These are phyloP conservation scores for Chymomyza costata DNA, from an alignment of 1,140 invertebrate genomes.

Conservation along the genomic window DNA sequence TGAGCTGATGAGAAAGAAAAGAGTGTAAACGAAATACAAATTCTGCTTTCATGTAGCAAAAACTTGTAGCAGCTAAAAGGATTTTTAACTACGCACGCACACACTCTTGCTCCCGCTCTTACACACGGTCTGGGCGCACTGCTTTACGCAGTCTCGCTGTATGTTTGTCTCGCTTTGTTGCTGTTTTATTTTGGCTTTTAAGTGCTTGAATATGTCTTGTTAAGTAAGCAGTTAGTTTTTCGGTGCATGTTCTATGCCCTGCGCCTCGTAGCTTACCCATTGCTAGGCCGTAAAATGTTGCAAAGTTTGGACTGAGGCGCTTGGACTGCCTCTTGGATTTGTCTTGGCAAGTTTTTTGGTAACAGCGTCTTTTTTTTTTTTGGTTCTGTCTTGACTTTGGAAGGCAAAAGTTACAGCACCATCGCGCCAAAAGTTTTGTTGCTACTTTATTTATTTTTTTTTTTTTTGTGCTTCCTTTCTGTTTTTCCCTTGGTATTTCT, in stretches of 20 bases:
- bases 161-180: too few species aligned
- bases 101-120: not conserved
- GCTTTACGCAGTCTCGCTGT: too few species aligned
- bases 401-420: constrained; percentile 52
- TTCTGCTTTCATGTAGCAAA: constrained; percentile 13
- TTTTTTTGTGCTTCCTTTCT: constrained; percentile 26
- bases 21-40: constrained; percentile 1
- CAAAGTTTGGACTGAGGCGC: constrained; percentile 31
- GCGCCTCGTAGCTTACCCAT: not conserved
- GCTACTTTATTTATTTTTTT: constrained; percentile 60
- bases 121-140: too few species aligned
- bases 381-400: too few species aligned
- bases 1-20: constrained; percentile 1
- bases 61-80: constrained; percentile 25
- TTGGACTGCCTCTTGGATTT: not conserved
- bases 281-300: constrained; percentile 19
- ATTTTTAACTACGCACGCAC: not conserved
- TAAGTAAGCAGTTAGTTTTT: constrained; percentile 71
- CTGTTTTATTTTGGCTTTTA: constrained; percentile 66
- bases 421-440: constrained; percentile 50
- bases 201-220: constrained; percentile 72
- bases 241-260: constrained; percentile 39
- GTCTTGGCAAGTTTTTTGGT: constrained; percentile 31
- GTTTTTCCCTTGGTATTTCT: constrained; percentile 11
- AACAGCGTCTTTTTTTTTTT: too few species aligned